phyloP scores from a whole-genome alignment of 2,888 invertebrate genomes.

The Epistrophella euchroma region DNA sequence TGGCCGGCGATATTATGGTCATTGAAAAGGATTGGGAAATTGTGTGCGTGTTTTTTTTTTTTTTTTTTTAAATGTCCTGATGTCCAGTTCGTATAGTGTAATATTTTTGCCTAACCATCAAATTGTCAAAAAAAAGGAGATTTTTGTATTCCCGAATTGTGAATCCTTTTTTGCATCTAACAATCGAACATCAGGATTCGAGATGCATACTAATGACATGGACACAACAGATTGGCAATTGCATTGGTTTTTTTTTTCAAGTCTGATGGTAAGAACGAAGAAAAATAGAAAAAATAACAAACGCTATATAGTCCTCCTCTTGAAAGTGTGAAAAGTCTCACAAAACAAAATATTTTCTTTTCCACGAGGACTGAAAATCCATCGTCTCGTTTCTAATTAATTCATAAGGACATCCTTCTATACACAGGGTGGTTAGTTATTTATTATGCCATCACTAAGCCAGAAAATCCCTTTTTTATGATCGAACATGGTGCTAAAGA shows the following conservation, averaged over 20 bases:
- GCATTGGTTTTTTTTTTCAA: constrained; percentile 47
- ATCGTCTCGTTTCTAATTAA: constrained; percentile 54
- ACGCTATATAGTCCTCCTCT: not conserved
- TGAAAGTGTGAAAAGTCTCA: constrained; percentile 40
- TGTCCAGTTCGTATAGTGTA: constrained; percentile 2
- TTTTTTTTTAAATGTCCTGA: constrained; percentile 2
- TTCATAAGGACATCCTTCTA: constrained; percentile 44
- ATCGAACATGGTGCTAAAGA: constrained; percentile 27
- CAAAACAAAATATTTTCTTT: constrained; percentile 50
- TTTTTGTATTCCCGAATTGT: constrained; percentile 22
- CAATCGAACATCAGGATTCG: constrained; percentile 47
- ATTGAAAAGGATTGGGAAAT: constrained; percentile 46
- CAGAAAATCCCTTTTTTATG: constrained; percentile 53
- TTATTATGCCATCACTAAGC: constrained; percentile 38
- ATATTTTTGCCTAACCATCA: constrained; percentile 46
- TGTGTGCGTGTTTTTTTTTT: constrained; percentile 26
- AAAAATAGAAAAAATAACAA: constrained; percentile 37
- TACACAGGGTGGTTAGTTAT: constrained; percentile 1
- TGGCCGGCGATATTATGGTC: constrained; percentile 14
- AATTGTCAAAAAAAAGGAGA: constrained; percentile 38
- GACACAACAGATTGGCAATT: constrained; percentile 58
- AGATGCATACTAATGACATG: constrained; percentile 66
- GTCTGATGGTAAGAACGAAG: constrained; percentile 2
- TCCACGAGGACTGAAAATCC: not conserved
- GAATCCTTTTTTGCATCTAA: constrained; percentile 61